Base-by-base conservation (phyloP, 2,113 vertebrate genomes). In the Brachypodius melanocephalos region DNA sequence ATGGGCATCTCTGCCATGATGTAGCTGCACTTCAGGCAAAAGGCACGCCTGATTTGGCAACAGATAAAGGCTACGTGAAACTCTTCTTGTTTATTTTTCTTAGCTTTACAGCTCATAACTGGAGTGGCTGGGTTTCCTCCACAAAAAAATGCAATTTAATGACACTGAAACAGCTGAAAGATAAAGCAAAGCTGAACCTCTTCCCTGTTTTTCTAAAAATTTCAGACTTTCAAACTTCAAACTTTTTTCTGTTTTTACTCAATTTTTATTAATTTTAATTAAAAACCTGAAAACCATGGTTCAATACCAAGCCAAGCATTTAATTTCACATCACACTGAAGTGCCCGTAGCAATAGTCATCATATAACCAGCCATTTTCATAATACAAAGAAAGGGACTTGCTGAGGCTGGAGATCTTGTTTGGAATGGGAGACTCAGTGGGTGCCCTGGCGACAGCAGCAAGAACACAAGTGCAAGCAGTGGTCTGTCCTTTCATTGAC, bases 71-170 rank as follows among this genome's bases (percentile, higher is more conserved):
- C 31, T 45, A 89, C 78, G 62, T 17, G 74, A 96, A 94, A 89
- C 65, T 84, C 63, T 65, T 55, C 22, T 81, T 91, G 81, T 93
- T 91, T 94, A 22, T 94, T 91, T 94, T 85, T 91, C 90, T 88
- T 42, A 65, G 88, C 48, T 87, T 96, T 92, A 87, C 73, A 74
- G 77, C 62, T 95, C 81, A 82, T 94, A 87, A 63, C 43, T 48
- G 54, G 52, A 95, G 71, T 65, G 68, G 14, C 20, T 93, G 62
- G 61, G 52, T 88, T 95, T 91, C 90, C 69, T 65, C 42, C 34
- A 75, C 42, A 68, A 52, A 63, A 38, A 81, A 74, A 22, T 0
- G 1, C 8, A 36, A 51, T 55, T 67, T 48, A 34, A 24, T 67
- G 46, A 77, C 52, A 89, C 12, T 63, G 45, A 75, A 85, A 88